Evolutionary conservation across 2,888 invertebrate species (phyloP).

Genomic region (Tigriopus californicus): DNA sequence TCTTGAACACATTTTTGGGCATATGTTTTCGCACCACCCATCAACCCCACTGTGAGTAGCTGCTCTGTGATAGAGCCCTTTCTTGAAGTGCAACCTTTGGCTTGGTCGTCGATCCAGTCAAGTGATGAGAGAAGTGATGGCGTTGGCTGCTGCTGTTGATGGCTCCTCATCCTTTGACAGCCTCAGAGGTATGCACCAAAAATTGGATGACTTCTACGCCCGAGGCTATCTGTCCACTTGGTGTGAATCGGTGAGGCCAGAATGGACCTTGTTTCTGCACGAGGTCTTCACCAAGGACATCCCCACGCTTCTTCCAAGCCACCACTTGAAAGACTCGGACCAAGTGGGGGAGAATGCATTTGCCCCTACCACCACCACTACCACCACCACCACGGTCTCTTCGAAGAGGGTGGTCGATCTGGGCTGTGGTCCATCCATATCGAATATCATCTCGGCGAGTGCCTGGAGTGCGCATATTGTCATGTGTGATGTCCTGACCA

Average conservation of each 20-base stretch:
- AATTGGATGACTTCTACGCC: not conserved
- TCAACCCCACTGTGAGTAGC: not conserved
- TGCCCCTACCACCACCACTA: too few relatives aligned
- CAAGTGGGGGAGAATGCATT: not conserved
- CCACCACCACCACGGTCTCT: too few relatives aligned
- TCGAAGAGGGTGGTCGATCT: conserved; percentile 1
- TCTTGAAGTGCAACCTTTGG: too few relatives aligned
- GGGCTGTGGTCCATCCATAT: conserved; percentile 15
- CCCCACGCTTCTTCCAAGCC: not conserved
- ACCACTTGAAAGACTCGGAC: not conserved
- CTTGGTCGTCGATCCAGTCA: not conserved
- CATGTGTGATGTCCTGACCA: conserved; percentile 2
- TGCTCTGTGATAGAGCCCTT: too few relatives aligned
- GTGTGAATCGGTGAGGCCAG: not conserved
- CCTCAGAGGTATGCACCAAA: not conserved
- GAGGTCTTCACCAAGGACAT: not conserved
- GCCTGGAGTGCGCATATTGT: not conserved
- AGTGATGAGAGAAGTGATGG: not conserved
- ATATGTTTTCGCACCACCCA: not conserved
- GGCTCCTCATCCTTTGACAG: not conserved
- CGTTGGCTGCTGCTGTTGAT: too few relatives aligned
- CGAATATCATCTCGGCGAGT: conserved; percentile 10
- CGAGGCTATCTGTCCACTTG: conserved; percentile 3
- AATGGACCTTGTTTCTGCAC: conserved; percentile 3
- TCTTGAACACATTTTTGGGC: not conserved